Evolutionary conservation across 1,140 invertebrate species (phyloP), one percentile per base, ranked within the genome.

Genomic region (Aphaenogaster rudis): DNA sequence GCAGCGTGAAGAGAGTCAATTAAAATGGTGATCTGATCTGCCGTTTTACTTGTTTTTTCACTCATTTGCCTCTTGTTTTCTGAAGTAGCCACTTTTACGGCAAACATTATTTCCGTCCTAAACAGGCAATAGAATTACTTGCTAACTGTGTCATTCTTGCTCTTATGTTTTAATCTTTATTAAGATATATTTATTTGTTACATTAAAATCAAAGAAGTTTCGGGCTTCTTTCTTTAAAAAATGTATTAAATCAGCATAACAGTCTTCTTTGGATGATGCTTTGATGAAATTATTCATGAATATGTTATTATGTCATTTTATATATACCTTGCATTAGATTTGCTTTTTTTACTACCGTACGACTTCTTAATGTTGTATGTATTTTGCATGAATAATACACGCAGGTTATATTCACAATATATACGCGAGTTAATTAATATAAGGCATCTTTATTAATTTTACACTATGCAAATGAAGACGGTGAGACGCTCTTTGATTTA

Each of bases 21-120:
- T 89, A 87, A 89, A 89, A 84, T 74, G 85, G 64, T 74, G 78
- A 87, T 90, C 72, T 87, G 86, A 89, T 89, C 77, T 50, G 74
- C 8, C 54, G n/a, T 76, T 76, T 71, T 50, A n/a, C 80, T 36
- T 57, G 77, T 76, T 81, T 82, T 39, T 33, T 45, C 59, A 64
- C 4, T 61, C 69, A 74, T 86, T 90, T 66, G 57, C 64, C n/a
- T 84, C 71, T 87, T 79, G 13, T 82, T 78, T 86, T 15, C 33
- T 21, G 15, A 84, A 63, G 1, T 63, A 36, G 11, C 21, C 59
- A 54, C 50, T 84, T 33, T 61, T 2, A 72, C 33, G 15, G 8
- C 39, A 17, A 63, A 76, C 39, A 33, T 84, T 33, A 67, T 11
- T 76, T 63, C 50, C 28, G 36, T 13, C 63, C 42, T 59, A 61